A percentile compares a stretch with the other conserved stretches of the same genome.
Evolutionary conservation across 1,140 invertebrate genomes (phyloP).

Genomic region (Steinernema khuongi): DNA sequence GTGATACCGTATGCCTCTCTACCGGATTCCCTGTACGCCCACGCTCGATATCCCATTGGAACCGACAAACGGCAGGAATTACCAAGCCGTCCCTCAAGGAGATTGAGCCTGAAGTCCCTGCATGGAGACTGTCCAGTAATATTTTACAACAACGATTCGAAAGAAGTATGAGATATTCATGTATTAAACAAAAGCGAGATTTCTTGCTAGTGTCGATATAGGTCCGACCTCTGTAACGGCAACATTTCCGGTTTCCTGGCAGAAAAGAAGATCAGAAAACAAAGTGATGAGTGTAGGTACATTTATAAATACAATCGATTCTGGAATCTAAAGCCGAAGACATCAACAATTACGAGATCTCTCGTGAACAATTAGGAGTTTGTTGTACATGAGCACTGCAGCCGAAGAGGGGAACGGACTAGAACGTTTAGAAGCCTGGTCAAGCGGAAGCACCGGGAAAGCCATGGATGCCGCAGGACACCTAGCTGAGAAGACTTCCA

Average conservation of each 20-base stretch:
- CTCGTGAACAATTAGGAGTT: not conserved
- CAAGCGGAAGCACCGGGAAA: slow-evolving; percentile 16
- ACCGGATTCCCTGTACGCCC: not conserved
- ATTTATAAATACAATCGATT: not conserved
- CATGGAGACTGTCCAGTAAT: not conserved
- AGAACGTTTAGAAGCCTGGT: not conserved
- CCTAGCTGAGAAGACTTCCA: not conserved
- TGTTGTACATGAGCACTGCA: slow-evolving; percentile 2
- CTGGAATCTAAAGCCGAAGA: not conserved
- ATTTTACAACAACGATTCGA: not conserved
- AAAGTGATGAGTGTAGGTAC: not conserved
- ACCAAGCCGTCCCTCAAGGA: not conserved
- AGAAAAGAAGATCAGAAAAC: slow-evolving; percentile 2
- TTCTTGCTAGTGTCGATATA: not conserved
- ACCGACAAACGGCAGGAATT: not conserved
- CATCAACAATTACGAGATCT: not conserved
- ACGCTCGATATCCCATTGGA: not conserved
- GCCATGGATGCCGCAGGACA: not conserved
- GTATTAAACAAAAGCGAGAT: not conserved
- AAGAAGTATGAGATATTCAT: not conserved
- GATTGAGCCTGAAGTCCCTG: not conserved
- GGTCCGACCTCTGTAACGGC: not conserved
- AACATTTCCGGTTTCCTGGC: not conserved
- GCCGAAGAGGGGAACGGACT: not conserved
- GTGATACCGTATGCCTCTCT: not conserved